phyloP scores from a whole-genome alignment of 2,113 vertebrate genomes.

The Atractosteus spatula region DNA sequence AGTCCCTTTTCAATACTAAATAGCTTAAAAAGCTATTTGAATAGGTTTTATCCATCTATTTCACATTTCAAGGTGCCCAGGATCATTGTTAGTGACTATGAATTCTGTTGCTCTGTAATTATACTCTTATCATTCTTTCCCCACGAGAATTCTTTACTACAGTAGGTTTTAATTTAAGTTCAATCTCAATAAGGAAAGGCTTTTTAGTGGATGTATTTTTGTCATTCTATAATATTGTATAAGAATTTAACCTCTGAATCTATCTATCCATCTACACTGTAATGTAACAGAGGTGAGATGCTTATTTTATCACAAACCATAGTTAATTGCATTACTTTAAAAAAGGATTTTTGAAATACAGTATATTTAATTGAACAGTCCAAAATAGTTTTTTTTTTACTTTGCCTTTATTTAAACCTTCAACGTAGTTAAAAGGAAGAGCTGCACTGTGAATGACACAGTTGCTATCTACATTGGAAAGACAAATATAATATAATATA shows the following conservation, averaged over 20 bases:
- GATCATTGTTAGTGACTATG: background rate
- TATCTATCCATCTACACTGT: background rate
- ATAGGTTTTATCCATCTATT: background rate
- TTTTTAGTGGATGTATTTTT: background rate
- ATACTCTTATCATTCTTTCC: slow-evolving; percentile 3
- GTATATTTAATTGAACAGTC: background rate
- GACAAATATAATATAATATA: too few species aligned
- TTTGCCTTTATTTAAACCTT: too few species aligned
- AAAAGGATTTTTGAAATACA: background rate
- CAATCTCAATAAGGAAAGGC: background rate
- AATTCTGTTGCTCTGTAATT: slow-evolving; percentile 5
- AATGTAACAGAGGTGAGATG: background rate
- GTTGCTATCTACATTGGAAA: too few species aligned
- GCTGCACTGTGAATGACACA: too few species aligned
- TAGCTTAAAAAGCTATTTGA: slow-evolving; percentile 12
- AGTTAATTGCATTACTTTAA: background rate
- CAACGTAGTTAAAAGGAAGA: too few species aligned
- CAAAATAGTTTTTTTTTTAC: too few species aligned
- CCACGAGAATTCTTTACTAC: background rate
- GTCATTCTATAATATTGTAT: background rate
- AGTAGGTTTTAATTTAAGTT: background rate
- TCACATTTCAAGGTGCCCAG: background rate
- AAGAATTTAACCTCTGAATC: background rate
- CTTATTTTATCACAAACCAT: background rate
- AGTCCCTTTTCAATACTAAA: slow-evolving; percentile 5